A percentile compares a stretch with the other conserved stretches of the same genome.
These are phyloP conservation scores for Hemicordylus capensis DNA, from an alignment of 2,113 vertebrate species.

Conservation along the genomic window DNA sequence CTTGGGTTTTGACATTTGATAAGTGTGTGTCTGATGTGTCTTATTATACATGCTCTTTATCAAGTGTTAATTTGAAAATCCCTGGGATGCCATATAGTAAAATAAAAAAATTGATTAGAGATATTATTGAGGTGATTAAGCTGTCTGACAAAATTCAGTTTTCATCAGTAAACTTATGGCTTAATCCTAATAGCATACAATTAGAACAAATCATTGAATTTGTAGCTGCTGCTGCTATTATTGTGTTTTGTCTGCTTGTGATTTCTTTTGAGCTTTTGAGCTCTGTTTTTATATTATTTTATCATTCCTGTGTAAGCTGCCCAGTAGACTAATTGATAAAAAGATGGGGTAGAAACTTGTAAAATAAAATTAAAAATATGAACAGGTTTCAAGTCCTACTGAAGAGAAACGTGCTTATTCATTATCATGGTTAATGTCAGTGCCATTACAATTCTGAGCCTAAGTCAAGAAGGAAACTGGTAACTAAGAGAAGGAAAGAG, in stretches of 20 bases:
- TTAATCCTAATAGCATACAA: slow-evolving; percentile 48
- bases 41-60: slow-evolving; percentile 37
- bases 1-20: slow-evolving; percentile 57
- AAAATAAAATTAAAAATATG: neutral
- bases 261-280: neutral
- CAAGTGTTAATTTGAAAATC: slow-evolving; percentile 51
- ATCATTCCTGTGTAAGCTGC: neutral
- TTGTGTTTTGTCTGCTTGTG: neutral
- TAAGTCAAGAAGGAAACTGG: neutral
- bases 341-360: too few species aligned
- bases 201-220: slow-evolving; percentile 46
- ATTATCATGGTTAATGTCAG: neutral
- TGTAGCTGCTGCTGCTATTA: neutral
- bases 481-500: neutral
- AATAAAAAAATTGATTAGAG: slow-evolving; percentile 56
- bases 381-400: neutral
- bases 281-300: neutral
- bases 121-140: slow-evolving; percentile 62
- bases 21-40: slow-evolving; percentile 44
- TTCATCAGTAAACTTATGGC: slow-evolving; percentile 52
- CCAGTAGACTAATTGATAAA: too few species aligned
- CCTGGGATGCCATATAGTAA: slow-evolving; percentile 48
- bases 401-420: neutral
- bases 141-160: slow-evolving; percentile 54
- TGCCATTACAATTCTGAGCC: neutral